These are phyloP conservation scores for Lymantria monacha DNA, from an alignment of 2,888 invertebrate species.

Conservation along the genomic window DNA sequence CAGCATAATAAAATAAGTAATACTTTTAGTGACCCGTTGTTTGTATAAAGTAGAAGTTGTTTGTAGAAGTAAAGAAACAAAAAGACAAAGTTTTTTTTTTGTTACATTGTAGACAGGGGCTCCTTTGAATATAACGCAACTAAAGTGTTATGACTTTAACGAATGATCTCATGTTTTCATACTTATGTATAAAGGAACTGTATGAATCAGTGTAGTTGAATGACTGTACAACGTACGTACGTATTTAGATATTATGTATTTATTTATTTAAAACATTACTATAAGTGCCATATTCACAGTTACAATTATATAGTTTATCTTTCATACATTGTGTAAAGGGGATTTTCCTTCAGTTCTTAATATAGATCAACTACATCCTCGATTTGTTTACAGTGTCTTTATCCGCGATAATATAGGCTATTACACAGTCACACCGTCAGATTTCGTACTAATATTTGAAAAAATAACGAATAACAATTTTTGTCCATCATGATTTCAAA, in stretches of 20 bases:
- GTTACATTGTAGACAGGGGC: slow-evolving; percentile 37
- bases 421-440: too few relatives aligned
- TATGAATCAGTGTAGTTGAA: not conserved
- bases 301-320: not conserved
- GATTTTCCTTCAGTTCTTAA: not conserved
- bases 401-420: slow-evolving; percentile 23
- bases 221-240: not conserved
- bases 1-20: not conserved
- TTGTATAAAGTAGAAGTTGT: slow-evolving; percentile 17
- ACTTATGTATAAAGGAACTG: slow-evolving; percentile 4
- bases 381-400: slow-evolving; percentile 17
- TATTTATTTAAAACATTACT: not conserved
- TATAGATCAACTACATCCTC: not conserved
- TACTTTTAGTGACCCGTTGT: slow-evolving; percentile 4
- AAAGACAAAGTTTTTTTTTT: slow-evolving; percentile 42
- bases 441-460: too few relatives aligned
- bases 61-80: too few relatives aligned
- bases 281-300: not conserved
- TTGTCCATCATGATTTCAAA: too few relatives aligned
- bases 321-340: not conserved
- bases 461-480: too few relatives aligned
- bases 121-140: slow-evolving; percentile 30
- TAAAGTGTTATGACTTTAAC: slow-evolving; percentile 18
- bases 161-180: slow-evolving; percentile 26
- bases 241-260: not conserved